These are phyloP conservation scores for Polymixis lichenea DNA, from an alignment of 2,888 invertebrate species.

Conservation along the genomic window DNA sequence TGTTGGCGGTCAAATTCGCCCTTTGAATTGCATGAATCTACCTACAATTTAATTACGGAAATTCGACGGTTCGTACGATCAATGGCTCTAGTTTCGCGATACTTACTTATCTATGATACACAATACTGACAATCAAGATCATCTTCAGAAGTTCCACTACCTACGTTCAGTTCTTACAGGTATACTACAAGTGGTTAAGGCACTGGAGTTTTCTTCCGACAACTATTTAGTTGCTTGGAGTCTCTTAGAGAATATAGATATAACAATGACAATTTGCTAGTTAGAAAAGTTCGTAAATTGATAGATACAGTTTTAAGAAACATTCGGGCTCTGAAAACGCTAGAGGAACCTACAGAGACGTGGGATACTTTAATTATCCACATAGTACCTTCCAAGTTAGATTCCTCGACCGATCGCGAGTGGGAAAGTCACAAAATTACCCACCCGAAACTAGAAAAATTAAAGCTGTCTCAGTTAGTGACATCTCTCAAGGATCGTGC, in stretches of 20 bases:
- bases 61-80: too few relatives aligned
- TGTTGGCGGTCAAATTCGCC: too few relatives aligned
- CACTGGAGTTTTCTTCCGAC: background rate
- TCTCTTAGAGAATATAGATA: background rate
- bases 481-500: background rate
- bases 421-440: background rate
- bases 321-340: background rate
- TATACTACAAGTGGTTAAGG: background rate
- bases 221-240: slow-evolving; percentile 5
- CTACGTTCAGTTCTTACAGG: background rate
- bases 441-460: background rate
- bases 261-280: background rate
- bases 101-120: slow-evolving; percentile 3
- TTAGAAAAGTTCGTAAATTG: background rate
- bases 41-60: too few relatives aligned
- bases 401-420: background rate
- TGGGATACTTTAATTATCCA: too few relatives aligned
- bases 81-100: background rate
- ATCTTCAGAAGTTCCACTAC: background rate
- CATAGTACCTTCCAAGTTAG: background rate
- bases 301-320: slow-evolving; percentile 1
- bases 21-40: too few relatives aligned
- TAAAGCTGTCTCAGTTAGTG: background rate
- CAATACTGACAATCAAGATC: background rate
- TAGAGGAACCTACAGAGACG: slow-evolving; percentile 5